phyloP scores from a whole-genome alignment of 2,797 vertebrate species.

The Todus mexicanus region DNA sequence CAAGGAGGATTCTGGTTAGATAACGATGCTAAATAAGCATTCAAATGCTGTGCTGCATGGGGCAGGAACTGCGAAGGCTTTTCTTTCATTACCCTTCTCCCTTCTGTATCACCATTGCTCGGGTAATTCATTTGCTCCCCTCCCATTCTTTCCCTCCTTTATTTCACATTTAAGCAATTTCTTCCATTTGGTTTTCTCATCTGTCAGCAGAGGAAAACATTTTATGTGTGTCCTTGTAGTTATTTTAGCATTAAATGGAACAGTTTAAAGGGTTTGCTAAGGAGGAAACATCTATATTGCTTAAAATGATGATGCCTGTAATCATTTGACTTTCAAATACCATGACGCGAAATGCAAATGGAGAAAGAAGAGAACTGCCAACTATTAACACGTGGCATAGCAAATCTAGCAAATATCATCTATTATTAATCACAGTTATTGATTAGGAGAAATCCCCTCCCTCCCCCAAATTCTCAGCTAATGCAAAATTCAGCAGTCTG shows the following conservation, averaged over 20 bases:
- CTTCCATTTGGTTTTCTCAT: conserved; percentile 31
- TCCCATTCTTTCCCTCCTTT: conserved; percentile 2
- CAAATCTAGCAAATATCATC: conserved; percentile 37
- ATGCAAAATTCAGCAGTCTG: conserved; percentile 47
- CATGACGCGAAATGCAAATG: conserved; percentile 20
- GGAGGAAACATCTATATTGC: conserved; percentile 21
- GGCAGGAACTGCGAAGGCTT: conserved; percentile 13
- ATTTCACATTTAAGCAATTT: conserved; percentile 44
- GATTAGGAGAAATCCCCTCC: conserved; percentile 40
- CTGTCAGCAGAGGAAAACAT: conserved; percentile 34
- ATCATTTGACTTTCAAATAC: conserved; percentile 52
- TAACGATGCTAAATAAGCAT: conserved; percentile 20
- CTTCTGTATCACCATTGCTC: background rate
- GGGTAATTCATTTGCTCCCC: conserved; percentile 36
- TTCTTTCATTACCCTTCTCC: conserved; percentile 1
- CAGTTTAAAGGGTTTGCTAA: conserved; percentile 41
- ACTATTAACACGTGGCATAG: background rate
- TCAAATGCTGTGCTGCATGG: background rate
- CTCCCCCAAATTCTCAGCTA: conserved; percentile 17
- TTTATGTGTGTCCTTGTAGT: conserved; percentile 18
- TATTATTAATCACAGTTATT: conserved; percentile 61
- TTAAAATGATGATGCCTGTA: conserved; percentile 42
- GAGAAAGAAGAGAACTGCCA: background rate
- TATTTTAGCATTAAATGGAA: conserved; percentile 25
- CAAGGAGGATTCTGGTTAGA: conserved; percentile 35